phyloP scores from a whole-genome alignment of 2,888 invertebrate genomes.

The Cheilosia variabilis region DNA sequence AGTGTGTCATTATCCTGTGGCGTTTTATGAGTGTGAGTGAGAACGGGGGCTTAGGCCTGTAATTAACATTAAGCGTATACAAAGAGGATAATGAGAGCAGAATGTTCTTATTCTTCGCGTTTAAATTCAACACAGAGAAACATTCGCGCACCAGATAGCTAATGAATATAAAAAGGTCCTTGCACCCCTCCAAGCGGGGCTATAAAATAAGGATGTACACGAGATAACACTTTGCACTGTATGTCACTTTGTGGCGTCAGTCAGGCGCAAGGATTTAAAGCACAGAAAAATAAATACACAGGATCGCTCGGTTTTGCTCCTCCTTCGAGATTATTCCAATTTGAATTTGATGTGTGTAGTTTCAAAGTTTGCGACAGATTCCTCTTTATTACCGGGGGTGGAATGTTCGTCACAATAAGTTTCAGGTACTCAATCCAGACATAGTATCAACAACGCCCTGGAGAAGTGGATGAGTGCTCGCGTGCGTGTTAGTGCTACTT shows the following conservation, averaged over 20 bases:
- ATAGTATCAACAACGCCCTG: background rate
- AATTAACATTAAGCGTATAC: conserved; percentile 53
- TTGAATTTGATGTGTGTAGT: background rate
- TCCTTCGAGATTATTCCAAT: background rate
- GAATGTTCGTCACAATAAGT: conserved; percentile 31
- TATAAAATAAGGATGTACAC: conserved; percentile 56
- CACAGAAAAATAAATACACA: conserved; percentile 10
- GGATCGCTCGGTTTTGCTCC: conserved; percentile 5
- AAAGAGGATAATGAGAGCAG: conserved; percentile 15
- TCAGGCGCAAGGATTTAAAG: conserved; percentile 36
- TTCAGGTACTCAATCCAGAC: background rate
- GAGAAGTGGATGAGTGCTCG: background rate
- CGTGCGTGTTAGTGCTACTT: background rate
- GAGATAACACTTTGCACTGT: conserved; percentile 64
- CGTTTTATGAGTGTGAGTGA: background rate
- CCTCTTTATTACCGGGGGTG: conserved; percentile 28
- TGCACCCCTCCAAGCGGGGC: conserved; percentile 7
- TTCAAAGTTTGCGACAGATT: background rate
- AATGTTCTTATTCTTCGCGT: background rate
- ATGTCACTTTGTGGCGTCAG: conserved; percentile 52
- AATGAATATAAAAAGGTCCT: conserved; percentile 29
- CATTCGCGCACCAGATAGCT: conserved; percentile 38
- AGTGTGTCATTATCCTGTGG: conserved; percentile 60
- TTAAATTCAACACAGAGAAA: conserved; percentile 18
- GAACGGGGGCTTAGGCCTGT: conserved; percentile 27